These are phyloP conservation scores for Paradoxurus hermaphroditus DNA, from an alignment of 2,113 vertebrate genomes.

Conservation along the genomic window DNA sequence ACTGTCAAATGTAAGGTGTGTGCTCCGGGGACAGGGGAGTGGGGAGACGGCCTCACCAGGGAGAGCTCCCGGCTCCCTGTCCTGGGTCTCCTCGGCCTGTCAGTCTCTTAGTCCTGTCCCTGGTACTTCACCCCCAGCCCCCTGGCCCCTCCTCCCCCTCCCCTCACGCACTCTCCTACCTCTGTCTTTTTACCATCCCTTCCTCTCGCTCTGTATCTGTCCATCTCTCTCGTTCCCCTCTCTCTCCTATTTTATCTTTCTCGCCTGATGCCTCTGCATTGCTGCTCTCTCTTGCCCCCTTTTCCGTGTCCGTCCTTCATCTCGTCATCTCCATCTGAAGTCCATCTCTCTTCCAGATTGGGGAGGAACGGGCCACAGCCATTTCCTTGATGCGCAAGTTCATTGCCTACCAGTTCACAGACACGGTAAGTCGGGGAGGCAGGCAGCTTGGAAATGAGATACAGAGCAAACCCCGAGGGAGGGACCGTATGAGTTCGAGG, in stretches of 20 bases:
- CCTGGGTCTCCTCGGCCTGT: not conserved
- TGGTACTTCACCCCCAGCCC: fast-evolving
- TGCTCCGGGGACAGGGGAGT: not conserved
- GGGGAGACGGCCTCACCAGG: not conserved
- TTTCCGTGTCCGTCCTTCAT: not conserved
- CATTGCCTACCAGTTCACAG: constrained; percentile 97
- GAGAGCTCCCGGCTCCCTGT: not conserved
- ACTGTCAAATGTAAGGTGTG: constrained; percentile 96
- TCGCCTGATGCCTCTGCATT: not conserved
- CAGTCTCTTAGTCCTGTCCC: not conserved
- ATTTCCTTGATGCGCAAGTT: constrained; percentile 97
- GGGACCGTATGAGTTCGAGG: not conserved
- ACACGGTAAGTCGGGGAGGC: constrained; percentile 87
- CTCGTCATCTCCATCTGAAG: constrained; percentile 1
- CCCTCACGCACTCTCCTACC: not conserved
- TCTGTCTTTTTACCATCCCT: not conserved
- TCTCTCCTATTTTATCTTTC: not conserved
- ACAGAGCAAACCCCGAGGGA: not conserved
- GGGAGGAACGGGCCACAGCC: constrained; percentile 93
- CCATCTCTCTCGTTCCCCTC: not conserved
- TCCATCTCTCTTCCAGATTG: constrained; percentile 84
- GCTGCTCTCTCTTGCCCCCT: not conserved
- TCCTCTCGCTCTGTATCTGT: not conserved
- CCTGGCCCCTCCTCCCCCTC: fast-evolving
- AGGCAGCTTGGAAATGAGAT: not conserved